Percentiles rank a stretch among this genome's conserved stretches.
These are phyloP conservation scores for Pempheris klunzingeri DNA, from an alignment of 2,797 vertebrate genomes.

Conservation along the genomic window DNA sequence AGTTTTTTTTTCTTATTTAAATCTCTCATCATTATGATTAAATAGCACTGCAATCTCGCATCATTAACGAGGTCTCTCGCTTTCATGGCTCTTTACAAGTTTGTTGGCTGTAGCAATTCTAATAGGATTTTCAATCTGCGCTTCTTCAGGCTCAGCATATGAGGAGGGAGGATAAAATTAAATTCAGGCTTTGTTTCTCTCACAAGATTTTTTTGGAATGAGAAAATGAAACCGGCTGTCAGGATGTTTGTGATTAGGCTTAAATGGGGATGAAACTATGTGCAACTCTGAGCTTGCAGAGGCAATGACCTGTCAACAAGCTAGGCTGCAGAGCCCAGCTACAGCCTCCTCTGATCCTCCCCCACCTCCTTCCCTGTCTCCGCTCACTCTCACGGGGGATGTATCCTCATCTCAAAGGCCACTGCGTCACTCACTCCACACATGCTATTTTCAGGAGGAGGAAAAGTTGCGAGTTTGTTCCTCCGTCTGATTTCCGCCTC, in stretches of 20 bases:
- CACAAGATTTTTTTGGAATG: constrained; percentile 42
- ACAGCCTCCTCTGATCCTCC: constrained; percentile 64
- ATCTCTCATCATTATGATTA: constrained; percentile 58
- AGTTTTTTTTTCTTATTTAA: constrained; percentile 23
- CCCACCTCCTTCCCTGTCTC: constrained; percentile 41
- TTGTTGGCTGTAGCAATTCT: constrained; percentile 39
- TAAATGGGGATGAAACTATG: constrained; percentile 66
- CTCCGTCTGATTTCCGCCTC: constrained; percentile 70
- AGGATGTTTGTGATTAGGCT: constrained; percentile 63
- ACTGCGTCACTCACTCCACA: constrained; percentile 69
- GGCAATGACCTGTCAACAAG: constrained; percentile 70
- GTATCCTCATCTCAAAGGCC: constrained; percentile 73
- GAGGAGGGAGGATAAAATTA: constrained; percentile 31
- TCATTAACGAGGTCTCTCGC: constrained; percentile 52
- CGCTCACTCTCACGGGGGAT: constrained; percentile 57
- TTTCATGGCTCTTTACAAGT: constrained; percentile 53
- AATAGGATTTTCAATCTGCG: constrained; percentile 54
- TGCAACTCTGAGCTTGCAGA: constrained; percentile 53
- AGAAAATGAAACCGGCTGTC: constrained; percentile 46
- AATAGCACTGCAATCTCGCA: constrained; percentile 48
- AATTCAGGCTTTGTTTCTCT: constrained; percentile 51
- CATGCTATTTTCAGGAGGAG: constrained; percentile 74
- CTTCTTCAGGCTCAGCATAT: constrained; percentile 18
- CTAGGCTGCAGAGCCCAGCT: constrained; percentile 44
- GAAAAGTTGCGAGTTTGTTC: constrained; percentile 69